Percentiles rank a stretch among this genome's conserved stretches.
Evolutionary conservation across 92 coral and sea anemone genomes (phyloP).

Genomic region (Paragorgia papillata): DNA sequence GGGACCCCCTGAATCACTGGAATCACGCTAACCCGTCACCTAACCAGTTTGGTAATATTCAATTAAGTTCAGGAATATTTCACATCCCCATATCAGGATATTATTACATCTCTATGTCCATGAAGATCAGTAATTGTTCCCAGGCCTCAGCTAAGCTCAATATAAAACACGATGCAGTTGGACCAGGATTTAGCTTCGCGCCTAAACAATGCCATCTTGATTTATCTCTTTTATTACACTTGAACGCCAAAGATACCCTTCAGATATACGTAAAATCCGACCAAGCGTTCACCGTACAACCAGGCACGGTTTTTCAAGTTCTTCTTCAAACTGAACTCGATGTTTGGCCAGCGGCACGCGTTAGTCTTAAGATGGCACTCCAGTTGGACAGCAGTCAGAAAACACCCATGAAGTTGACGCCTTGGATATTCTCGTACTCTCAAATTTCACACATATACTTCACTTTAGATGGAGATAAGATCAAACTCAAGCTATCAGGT

Average conservation of each 20-base stretch:
- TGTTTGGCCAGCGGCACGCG: conserved; percentile 4
- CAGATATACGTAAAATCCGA: conserved; percentile 2
- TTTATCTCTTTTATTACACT: not conserved
- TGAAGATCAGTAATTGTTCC: not conserved
- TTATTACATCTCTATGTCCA: not conserved
- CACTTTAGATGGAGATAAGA: not conserved
- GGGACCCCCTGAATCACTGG: conserved; percentile 1
- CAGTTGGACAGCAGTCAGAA: too few species aligned
- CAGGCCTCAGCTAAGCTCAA: not conserved
- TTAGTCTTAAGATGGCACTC: not conserved
- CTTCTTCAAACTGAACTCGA: not conserved
- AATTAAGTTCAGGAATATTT: not conserved
- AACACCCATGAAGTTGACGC: not conserved
- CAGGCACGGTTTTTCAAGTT: not conserved
- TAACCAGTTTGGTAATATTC: not conserved
- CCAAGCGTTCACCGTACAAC: not conserved
- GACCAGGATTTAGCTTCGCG: not conserved
- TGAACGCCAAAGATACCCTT: conserved; percentile 9
- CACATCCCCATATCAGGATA: not conserved
- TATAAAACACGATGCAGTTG: not conserved
- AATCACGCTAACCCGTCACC: too few species aligned
- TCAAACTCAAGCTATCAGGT: conserved; percentile 1
- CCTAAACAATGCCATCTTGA: conserved; percentile 4
- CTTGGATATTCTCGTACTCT: not conserved
- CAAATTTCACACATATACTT: not conserved